phyloP scores from a whole-genome alignment of 2,888 invertebrate genomes.

The Pachycephus smyrnensis region DNA sequence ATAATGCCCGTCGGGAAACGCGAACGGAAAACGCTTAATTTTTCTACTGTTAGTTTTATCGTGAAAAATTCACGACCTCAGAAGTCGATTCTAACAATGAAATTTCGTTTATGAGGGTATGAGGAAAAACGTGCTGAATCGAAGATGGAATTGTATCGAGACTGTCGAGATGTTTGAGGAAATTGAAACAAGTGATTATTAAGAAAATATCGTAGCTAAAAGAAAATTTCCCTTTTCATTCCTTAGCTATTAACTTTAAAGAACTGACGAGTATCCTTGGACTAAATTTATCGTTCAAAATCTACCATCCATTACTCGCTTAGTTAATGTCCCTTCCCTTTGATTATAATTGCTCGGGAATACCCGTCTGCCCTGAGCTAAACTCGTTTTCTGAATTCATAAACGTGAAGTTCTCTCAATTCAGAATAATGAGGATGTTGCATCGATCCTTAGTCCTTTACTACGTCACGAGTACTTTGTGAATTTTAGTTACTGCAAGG shows the following conservation, averaged over 20 bases:
- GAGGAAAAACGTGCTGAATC: background rate
- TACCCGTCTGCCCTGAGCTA: background rate
- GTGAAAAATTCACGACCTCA: background rate
- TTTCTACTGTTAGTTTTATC: background rate
- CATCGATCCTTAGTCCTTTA: background rate
- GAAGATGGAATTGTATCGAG: background rate
- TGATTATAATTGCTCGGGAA: background rate
- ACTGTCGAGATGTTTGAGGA: background rate
- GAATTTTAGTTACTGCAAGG: constrained; percentile 69
- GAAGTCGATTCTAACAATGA: background rate
- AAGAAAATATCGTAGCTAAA: background rate
- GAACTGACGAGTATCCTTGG: background rate
- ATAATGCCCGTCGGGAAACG: background rate
- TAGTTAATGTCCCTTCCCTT: background rate
- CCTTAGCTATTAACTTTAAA: background rate
- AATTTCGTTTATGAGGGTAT: background rate
- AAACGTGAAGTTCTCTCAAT: background rate
- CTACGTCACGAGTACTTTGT: constrained; percentile 11
- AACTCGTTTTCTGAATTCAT: background rate
- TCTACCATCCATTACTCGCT: background rate
- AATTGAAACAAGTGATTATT: background rate
- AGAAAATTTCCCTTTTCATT: background rate
- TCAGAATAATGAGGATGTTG: background rate
- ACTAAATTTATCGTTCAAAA: background rate
- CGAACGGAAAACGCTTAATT: background rate